Evolutionary conservation across 2,797 vertebrate genomes (phyloP).

Genomic region (Monodelphis domestica): DNA sequence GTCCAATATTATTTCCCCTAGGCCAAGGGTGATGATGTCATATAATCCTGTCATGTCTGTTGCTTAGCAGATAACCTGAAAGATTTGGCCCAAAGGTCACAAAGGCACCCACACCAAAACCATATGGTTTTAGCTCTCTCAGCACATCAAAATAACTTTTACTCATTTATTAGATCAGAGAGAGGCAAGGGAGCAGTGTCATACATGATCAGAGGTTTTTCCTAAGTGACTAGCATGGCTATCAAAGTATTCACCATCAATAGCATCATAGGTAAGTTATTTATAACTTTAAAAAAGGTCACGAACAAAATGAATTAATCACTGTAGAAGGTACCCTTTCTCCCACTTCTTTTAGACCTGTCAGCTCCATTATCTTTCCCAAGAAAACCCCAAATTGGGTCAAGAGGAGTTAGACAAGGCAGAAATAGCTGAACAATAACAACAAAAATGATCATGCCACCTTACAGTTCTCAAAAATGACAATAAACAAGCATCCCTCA

Average conservation of each 20-base stretch:
- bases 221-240: neutral
- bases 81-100: neutral
- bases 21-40: neutral
- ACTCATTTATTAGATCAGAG: neutral
- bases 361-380: too few species aligned
- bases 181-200: neutral
- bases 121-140: neutral
- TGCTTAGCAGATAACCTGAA: neutral
- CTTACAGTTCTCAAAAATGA: neutral
- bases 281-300: neutral
- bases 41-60: neutral
- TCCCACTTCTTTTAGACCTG: neutral
- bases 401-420: too few species aligned
- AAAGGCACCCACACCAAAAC: accelerated
- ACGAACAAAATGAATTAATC: conserved; percentile 5
- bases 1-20: neutral
- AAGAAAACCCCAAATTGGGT: too few species aligned
- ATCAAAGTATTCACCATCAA: neutral
- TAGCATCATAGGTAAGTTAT: neutral
- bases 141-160: neutral
- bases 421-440: too few species aligned
- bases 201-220: neutral
- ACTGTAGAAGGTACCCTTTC: conserved; percentile 3
- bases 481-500: neutral
- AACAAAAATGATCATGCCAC: too few species aligned